Evolutionary conservation across 1,140 invertebrate species (phyloP).

Genomic region (Chionoecetes opilio): DNA sequence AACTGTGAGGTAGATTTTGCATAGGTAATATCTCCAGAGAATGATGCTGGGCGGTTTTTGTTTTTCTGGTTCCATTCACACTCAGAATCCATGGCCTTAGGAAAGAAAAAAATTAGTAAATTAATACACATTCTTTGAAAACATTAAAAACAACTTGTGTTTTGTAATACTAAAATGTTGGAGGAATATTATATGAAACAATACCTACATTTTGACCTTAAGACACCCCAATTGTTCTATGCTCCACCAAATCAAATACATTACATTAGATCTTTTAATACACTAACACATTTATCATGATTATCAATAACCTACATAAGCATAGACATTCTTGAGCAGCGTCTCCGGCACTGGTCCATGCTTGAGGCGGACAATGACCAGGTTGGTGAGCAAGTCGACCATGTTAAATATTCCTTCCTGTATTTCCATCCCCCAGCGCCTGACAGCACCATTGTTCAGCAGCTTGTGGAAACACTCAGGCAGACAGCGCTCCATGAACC

Average conservation of each 20-base stretch:
- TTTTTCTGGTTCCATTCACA: conserved; percentile 85
- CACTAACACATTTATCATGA: too few relatives aligned
- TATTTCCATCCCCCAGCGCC: conserved; percentile 85
- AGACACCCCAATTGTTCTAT: too few relatives aligned
- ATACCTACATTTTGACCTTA: too few relatives aligned
- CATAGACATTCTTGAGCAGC: conserved; percentile 81
- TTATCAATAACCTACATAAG: conserved; percentile 83
- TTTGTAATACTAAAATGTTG: too few relatives aligned
- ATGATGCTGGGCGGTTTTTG: conserved; percentile 80
- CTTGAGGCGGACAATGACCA: conserved; percentile 84
- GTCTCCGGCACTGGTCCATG: conserved; percentile 82
- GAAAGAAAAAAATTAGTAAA: conserved; percentile 55
- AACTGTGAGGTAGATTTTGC: conserved; percentile 72
- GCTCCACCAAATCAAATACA: too few relatives aligned
- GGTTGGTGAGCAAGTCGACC: conserved; percentile 85
- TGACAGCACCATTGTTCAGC: conserved; percentile 84
- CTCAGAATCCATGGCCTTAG: conserved; percentile 85
- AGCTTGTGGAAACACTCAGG: conserved; percentile 86
- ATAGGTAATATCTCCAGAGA: conserved; percentile 73
- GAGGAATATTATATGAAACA: too few relatives aligned
- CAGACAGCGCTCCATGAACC: conserved; percentile 85
- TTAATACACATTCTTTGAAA: too few relatives aligned
- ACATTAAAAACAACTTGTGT: too few relatives aligned
- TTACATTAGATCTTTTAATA: too few relatives aligned
- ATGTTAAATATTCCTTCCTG: conserved; percentile 86